A percentile compares a stretch with the other conserved stretches of the same genome.
These are phyloP conservation scores for Galbula dea DNA, from an alignment of 2,113 vertebrate species.

Conservation along the genomic window DNA sequence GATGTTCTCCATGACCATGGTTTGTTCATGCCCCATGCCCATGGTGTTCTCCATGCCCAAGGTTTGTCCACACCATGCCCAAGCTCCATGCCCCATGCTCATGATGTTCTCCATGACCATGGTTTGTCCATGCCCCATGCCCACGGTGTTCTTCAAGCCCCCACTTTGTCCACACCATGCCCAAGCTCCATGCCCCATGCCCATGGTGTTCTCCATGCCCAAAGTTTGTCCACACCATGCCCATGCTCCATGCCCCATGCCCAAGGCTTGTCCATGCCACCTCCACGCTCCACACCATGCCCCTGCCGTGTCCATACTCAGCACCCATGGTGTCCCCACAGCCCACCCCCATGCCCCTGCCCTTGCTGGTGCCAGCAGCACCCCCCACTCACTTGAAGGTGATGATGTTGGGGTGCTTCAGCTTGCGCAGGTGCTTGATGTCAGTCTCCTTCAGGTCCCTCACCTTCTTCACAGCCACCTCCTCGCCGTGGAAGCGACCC, in stretches of 20 bases:
- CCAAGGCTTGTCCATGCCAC: too few relatives aligned
- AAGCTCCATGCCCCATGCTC: neutral
- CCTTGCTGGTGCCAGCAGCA: too few relatives aligned
- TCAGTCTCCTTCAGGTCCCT: conserved; percentile 96
- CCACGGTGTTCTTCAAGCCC: neutral
- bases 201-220: too few relatives aligned
- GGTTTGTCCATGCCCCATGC: neutral
- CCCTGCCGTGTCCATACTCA: neutral
- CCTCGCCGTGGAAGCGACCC: conserved; percentile 92
- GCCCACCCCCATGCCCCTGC: too few relatives aligned
- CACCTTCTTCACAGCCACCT: conserved; percentile 97
- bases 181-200: neutral
- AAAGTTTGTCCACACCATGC: too few relatives aligned
- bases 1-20: neutral
- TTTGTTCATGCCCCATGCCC: too few relatives aligned
- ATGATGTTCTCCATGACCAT: neutral
- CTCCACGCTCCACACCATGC: too few relatives aligned
- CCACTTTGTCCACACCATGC: too few relatives aligned
- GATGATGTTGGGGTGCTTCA: conserved; percentile 98
- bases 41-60: neutral
- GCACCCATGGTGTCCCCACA: neutral
- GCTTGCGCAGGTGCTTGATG: conserved; percentile 95
- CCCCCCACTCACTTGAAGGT: conserved; percentile 89
- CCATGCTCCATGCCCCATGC: too few relatives aligned
- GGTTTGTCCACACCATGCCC: neutral